Base-by-base conservation (phyloP, 1,140 invertebrate genomes). In the Hylaeus anthracinus region DNA sequence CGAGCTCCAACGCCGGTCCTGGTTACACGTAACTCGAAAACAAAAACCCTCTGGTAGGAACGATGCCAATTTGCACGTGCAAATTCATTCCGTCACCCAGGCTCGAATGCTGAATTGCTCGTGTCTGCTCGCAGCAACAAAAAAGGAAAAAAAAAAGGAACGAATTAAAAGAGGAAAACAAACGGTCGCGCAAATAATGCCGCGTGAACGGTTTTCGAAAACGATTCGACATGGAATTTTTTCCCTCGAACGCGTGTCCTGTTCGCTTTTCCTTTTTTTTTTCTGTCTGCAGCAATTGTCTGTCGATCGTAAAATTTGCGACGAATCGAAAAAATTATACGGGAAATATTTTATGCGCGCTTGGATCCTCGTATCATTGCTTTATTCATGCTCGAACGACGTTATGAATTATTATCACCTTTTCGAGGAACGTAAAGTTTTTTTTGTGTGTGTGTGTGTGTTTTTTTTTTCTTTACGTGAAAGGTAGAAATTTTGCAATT, bases 251-350 rank as follows among this genome's bases (percentile, higher is more conserved):
- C 43, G 12, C 53, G 5, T 15, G 8, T 10, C 1, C 14, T 39
- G 5, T 58, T 12, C 14, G 45, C 10, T 53, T 43, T 60, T 43
- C 14, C 14, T 26, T 71, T 53, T 71, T 71, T 58, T 9, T 56
- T 66, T 5, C 41, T 61, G 67, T 69, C 58, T 51, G 67, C 41
- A 53, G 76, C 14, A 69, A 69, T 69, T 37, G 65, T 69, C 1
- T 6, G 12, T n/a, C 41, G 55, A 14, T 39, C n/a, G 45, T 51
- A 43, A 79, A 78, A 71, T 71, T 67, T 41, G 2, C 39, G 3
- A 37, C 55, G 45, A 73, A 79, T 79, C 73, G 77, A 79, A 79
- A 79, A 71, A 72, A 72, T 79, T 12, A 64, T 56, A 43, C 41
- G 41, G 26, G 15, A 1, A 1, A 14, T 12, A 12, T 76, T 69